Base-by-base conservation (phyloP, 2,113 vertebrate genomes). In the Craseonycteris thonglongyai region DNA sequence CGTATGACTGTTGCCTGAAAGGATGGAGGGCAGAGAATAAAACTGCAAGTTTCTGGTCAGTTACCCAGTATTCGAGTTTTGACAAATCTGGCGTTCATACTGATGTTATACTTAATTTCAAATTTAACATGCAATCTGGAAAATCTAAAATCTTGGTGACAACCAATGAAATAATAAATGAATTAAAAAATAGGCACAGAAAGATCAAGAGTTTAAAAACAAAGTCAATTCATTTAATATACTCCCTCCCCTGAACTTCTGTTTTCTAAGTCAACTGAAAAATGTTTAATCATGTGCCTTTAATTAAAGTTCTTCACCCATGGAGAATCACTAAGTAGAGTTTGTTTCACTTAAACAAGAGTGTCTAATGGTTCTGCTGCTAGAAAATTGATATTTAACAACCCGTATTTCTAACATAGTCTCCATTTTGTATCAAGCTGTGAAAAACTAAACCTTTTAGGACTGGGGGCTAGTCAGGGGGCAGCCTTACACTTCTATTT, bases 171-270 rank as follows among this genome's bases (percentile, higher is more conserved):
- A 81, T 54, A 59, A 81, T 54, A 69, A 83, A 28, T 82, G 42
- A 84, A 56, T 66, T 76, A 40, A 71, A 91, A 93, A 93, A 81
- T 68, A 82, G 86, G 54, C 3, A 80, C 83, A 91, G 80, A 80
- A 94, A 96, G 94, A 88, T 92, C 15, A 63, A 95, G 71, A 88
- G 49, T 80, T 97, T 88, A 69, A 92, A 88, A 92, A 88, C 79
- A 94, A 94, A 93, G 79, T 83, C 45, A 82, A 84, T 91, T 65
- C 75, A 78, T 94, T 92, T 96, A 63, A 66, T 79, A 45, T 40
- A 82, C 2, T 24, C 54, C 92, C 71, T 95, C 11, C 21, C 54
- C 13, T 18, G n/a, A 89, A 68, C 13, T 80, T 94, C 85, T 96
- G 75, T 89, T 72, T 93, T 47, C 66, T 61, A 75, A 71, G 54